Conservation (phyloP, 2,888 invertebrate genomes). For the Nebria brevicollis region DNA sequence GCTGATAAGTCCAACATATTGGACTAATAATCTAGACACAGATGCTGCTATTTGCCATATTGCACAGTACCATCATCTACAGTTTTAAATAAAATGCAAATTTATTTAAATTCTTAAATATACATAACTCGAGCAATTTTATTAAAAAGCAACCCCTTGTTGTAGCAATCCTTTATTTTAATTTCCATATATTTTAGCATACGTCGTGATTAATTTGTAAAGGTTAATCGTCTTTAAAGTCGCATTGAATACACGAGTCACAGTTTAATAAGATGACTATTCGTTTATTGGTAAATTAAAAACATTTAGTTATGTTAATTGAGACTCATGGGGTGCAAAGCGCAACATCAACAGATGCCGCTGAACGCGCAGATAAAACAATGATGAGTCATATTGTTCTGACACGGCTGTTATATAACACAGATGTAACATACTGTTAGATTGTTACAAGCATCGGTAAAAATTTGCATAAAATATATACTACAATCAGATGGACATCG, state of each 20-base stretch:
- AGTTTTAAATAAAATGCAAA: slow-evolving; percentile 19
- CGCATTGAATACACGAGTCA: neutral
- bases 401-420: neutral
- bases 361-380: neutral
- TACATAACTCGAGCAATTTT: neutral
- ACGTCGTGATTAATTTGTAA: neutral
- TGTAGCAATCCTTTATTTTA: slow-evolving; percentile 12
- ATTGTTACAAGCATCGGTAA: neutral
- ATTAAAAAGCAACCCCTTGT: slow-evolving; percentile 45
- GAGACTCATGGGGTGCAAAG: slow-evolving; percentile 47
- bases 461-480: neutral
- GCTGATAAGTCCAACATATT: neutral
- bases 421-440: neutral
- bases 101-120: slow-evolving; percentile 20
- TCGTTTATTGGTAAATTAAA: slow-evolving; percentile 49
- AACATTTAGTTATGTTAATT: slow-evolving; percentile 52
- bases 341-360: slow-evolving; percentile 36
- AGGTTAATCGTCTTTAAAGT: neutral
- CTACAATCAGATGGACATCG: neutral
- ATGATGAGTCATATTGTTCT: neutral
- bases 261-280: slow-evolving; percentile 48
- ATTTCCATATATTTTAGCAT: neutral
- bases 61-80: slow-evolving; percentile 5
- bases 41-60: slow-evolving; percentile 15
- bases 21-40: neutral